Conservation (phyloP, 2,888 invertebrate genomes). For the Callyntrura sp. region DNA sequence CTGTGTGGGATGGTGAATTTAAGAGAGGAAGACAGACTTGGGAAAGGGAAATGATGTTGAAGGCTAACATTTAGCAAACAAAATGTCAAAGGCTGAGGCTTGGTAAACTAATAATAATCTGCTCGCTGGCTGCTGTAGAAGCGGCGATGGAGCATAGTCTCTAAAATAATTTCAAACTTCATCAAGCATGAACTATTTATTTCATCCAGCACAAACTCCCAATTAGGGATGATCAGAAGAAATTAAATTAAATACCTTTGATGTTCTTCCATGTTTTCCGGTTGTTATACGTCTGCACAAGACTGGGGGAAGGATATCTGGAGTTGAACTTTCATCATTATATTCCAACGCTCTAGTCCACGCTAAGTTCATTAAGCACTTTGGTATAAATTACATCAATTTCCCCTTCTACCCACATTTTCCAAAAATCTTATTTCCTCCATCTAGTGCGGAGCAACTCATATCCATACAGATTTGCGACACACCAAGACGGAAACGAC, state of each 20-base stretch:
- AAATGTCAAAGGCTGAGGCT: conserved; percentile 26
- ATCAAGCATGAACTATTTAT: conserved; percentile 15
- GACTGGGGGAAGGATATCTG: background rate
- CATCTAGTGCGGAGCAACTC: background rate
- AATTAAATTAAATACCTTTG: conserved; percentile 18
- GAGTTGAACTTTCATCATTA: background rate
- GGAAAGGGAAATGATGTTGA: background rate
- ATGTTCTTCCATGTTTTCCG: background rate
- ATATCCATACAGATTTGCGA: background rate
- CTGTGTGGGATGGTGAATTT: background rate
- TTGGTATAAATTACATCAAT: background rate
- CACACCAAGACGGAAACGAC: background rate
- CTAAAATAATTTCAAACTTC: background rate
- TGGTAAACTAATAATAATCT: background rate
- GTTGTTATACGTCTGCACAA: background rate
- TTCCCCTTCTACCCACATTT: background rate
- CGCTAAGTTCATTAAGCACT: background rate
- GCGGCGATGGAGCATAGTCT: background rate
- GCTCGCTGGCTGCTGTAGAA: background rate
- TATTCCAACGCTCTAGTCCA: background rate
- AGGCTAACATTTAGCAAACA: background rate
- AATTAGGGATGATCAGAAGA: conserved; percentile 35
- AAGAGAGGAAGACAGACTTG: no score
- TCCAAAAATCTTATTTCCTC: background rate
- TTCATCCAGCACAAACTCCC: conserved; percentile 17